Evolutionary conservation across 2,797 vertebrate genomes (phyloP), one percentile per base, ranked within the genome.

Genomic region (Takifugu ocellatus): DNA sequence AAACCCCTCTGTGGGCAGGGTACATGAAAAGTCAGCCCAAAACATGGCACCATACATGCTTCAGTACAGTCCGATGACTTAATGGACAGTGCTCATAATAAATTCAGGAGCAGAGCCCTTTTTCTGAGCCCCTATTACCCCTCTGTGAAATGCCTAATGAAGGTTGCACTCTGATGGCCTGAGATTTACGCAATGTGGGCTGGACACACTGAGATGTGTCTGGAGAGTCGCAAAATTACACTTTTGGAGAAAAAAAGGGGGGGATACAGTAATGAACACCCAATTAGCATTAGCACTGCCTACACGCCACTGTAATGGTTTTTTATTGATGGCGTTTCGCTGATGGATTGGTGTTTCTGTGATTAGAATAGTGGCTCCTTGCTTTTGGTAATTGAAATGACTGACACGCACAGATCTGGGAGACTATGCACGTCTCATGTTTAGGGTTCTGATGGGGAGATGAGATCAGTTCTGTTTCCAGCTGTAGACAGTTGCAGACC

Each of bases 111-210:
- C 33, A 11, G 6, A 36, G 33, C 10, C 10, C 33, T 36, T 36
- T 36, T 36, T 36, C 33, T 36, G 33, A 36, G 33, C 11, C 33
- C 44, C 45, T 8, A n/a, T 57, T 31, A 17, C 24, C 25, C 50
- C 47, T 25, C 7, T 46, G 58, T 54, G 44, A 52, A 36, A 51
- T 26, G 3, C 7, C 25, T 14, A 31, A 46, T 61, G 39, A 5
- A 4, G 15, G 43, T n/a, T 16, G n/a, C 43, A 44, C n/a, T 44
- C n/a, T 44, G 43, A 44, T n/a, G 8, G 15, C 6, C 49, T 55
- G 15, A 39, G 50, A 45, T 29, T 47, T 46, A 44, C n/a, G n/a
- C 33, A 11, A 66, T 71, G 77, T 77, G 64, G 72, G 73, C 51
- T 39, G 62, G 15, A 58, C 50, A 15, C 26, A 21, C 54, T 39